phyloP scores from a whole-genome alignment of 2,888 invertebrate species.

The Operophtera brumata region DNA sequence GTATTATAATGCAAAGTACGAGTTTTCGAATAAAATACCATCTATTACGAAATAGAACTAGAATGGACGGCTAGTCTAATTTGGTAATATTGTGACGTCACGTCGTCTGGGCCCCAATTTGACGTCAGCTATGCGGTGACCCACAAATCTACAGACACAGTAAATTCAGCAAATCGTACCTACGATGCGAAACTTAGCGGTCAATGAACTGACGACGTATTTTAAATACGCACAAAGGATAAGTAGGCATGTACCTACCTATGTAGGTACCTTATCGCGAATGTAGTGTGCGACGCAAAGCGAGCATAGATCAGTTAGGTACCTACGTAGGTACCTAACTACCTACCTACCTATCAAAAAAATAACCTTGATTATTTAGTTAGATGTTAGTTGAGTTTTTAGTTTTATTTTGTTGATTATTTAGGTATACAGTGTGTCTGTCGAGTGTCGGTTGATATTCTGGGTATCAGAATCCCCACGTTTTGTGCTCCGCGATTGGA shows the following conservation, averaged over 20 bases:
- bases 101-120: conserved; percentile 68
- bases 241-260: conserved; percentile 31
- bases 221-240: conserved; percentile 75
- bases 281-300: background rate
- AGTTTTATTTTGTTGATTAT: no score
- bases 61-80: conserved; percentile 68
- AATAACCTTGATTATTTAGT: no score
- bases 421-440: no score
- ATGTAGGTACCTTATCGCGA: background rate
- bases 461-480: no score
- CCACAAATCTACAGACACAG: conserved; percentile 80
- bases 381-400: no score
- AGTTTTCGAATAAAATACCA: conserved; percentile 58
- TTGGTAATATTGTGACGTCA: conserved; percentile 67
- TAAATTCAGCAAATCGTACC: conserved; percentile 69
- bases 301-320: background rate
- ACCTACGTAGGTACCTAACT: background rate
- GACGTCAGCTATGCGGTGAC: conserved; percentile 74
- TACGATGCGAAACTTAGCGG: conserved; percentile 64
- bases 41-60: conserved; percentile 65
- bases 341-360: background rate
- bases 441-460: no score
- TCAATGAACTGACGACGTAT: conserved; percentile 79
- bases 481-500: no score
- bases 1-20: conserved; percentile 64